These are phyloP conservation scores for Notothenia coriiceps DNA, from an alignment of 2,113 vertebrate genomes.

Conservation along the genomic window DNA sequence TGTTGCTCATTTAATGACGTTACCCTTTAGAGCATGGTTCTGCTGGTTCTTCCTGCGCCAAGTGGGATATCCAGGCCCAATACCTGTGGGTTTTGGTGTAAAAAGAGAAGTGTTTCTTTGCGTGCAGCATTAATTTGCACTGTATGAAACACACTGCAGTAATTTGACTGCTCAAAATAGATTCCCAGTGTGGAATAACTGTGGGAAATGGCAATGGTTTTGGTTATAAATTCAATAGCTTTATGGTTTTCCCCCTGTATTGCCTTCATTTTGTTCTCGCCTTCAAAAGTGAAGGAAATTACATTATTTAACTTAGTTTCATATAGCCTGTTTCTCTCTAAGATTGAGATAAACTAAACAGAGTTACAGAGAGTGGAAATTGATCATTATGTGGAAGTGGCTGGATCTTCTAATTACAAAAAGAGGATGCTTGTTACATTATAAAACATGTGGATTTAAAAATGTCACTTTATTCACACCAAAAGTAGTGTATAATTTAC, in stretches of 20 bases:
- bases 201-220: constrained; percentile 48
- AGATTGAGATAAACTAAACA: background rate
- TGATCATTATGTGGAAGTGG: constrained; percentile 1
- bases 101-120: constrained; percentile 69
- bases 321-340: background rate
- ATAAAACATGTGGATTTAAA: background rate
- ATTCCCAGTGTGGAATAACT: constrained; percentile 50
- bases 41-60: constrained; percentile 48
- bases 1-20: constrained; percentile 54
- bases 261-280: background rate
- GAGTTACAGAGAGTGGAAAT: background rate
- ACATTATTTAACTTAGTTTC: background rate
- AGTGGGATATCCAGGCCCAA: constrained; percentile 65
- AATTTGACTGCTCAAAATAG: constrained; percentile 71
- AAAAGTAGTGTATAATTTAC: background rate
- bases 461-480: constrained; percentile 3
- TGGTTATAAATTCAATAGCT: constrained; percentile 36
- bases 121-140: constrained; percentile 62
- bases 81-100: constrained; percentile 71
- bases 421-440: background rate
- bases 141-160: constrained; percentile 61
- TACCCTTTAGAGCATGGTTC: constrained; percentile 37
- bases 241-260: background rate
- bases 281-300: constrained; percentile 6
- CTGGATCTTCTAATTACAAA: background rate